Conservation (phyloP, 2,888 invertebrate species). For the Kryphioiulus occultus region DNA sequence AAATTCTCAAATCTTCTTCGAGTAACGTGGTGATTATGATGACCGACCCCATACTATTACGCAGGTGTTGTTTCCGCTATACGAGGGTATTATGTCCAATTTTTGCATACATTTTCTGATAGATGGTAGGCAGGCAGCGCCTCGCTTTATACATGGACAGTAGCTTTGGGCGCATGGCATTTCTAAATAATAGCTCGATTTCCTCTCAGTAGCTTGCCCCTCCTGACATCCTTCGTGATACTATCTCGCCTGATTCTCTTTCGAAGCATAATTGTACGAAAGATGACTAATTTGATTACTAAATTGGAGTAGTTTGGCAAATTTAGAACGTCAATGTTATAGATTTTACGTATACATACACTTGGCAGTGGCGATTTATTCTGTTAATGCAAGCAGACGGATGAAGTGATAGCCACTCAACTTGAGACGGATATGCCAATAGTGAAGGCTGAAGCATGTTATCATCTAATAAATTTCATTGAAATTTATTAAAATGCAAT, state of each 20-base stretch:
- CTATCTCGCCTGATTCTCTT: not conserved
- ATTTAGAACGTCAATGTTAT: not conserved
- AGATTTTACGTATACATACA: not conserved
- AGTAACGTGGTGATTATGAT: not conserved
- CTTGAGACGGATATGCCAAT: conserved; percentile 32
- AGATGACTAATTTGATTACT: not conserved
- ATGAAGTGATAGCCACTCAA: not conserved
- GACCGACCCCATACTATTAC: not conserved
- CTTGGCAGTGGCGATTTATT: not conserved
- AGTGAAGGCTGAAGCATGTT: not conserved
- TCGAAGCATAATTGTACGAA: not conserved
- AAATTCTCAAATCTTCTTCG: not conserved
- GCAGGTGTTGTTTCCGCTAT: not conserved
- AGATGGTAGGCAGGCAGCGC: not conserved
- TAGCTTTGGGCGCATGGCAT: not conserved
- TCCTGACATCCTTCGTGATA: not conserved
- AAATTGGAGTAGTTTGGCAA: not conserved
- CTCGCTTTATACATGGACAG: no score
- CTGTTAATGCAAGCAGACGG: not conserved
- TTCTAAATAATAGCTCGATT: not conserved
- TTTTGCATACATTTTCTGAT: not conserved
- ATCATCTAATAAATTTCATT: not conserved
- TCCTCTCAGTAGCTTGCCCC: not conserved
- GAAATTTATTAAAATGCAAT: not conserved
- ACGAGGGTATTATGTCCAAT: not conserved